These are phyloP conservation scores for Bucorvus abyssinicus DNA, from an alignment of 2,797 vertebrate genomes.

Conservation along the genomic window DNA sequence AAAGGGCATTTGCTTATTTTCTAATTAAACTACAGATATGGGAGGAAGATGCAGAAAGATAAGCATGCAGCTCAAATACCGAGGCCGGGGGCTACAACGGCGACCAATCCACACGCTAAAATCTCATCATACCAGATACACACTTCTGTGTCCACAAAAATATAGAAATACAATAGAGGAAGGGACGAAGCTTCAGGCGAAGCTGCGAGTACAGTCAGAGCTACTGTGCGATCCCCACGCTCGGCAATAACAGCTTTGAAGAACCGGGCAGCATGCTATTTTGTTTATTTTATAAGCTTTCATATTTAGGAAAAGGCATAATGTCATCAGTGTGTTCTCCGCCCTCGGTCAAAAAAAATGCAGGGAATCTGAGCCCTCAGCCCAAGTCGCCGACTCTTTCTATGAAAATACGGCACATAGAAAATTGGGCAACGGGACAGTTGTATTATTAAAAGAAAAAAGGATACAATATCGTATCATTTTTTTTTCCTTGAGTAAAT, in stretches of 20 bases:
- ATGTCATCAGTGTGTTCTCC: neutral
- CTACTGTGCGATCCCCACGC: neutral
- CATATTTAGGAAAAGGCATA: neutral
- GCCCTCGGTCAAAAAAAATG: neutral
- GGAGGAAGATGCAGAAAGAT: neutral
- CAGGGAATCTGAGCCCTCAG: neutral
- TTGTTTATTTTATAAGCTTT: slow-evolving; percentile 7
- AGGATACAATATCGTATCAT: neutral
- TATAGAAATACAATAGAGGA: neutral
- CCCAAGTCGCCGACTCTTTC: slow-evolving; percentile 2
- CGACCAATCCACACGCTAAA: neutral
- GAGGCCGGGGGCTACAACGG: neutral
- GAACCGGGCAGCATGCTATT: neutral
- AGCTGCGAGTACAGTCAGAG: neutral
- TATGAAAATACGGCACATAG: neutral
- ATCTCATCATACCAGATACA: neutral
- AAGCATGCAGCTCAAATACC: neutral
- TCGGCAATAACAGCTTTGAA: neutral
- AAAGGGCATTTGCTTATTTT: neutral
- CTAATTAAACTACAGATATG: neutral
- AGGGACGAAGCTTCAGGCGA: neutral
- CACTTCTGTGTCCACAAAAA: neutral
- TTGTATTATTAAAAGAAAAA: slow-evolving; percentile 18
- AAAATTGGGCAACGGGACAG: slow-evolving; percentile 12
- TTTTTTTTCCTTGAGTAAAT: neutral